Conservation (phyloP, 2,113 vertebrate species). For the Salminus brasiliensis region DNA sequence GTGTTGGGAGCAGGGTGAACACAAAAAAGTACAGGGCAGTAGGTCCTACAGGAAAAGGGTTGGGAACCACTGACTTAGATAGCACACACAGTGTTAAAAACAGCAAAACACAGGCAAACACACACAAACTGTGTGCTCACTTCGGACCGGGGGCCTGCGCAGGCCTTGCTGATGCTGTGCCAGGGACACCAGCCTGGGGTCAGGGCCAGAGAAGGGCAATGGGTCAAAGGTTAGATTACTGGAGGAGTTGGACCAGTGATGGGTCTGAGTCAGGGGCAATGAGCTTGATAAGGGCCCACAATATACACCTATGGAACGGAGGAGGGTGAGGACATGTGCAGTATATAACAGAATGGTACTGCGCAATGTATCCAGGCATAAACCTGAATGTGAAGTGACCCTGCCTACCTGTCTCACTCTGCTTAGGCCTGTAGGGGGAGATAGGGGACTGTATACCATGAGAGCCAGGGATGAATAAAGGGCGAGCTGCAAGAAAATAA, state of each 20-base stretch:
- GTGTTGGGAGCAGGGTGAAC: no score
- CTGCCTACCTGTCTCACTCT: conserved; percentile 55
- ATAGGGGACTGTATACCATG: conserved; percentile 71
- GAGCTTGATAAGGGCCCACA: conserved; percentile 74
- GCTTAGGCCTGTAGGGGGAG: conserved; percentile 64
- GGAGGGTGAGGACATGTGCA: conserved; percentile 32
- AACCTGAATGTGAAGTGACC: background rate
- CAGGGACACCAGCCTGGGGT: conserved; percentile 55
- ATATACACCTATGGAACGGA: conserved; percentile 60
- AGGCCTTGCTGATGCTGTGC: conserved; percentile 64
- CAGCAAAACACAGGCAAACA: conserved; percentile 14
- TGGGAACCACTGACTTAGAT: background rate
- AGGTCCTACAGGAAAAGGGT: no score
- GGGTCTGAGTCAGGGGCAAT: conserved; percentile 59
- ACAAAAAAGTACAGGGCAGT: no score
- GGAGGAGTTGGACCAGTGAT: conserved; percentile 2
- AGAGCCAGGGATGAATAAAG: conserved; percentile 62
- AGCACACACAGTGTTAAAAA: background rate
- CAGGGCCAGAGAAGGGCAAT: conserved; percentile 65
- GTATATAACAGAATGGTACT: background rate
- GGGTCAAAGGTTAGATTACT: conserved; percentile 63
- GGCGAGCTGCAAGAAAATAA: conserved; percentile 66
- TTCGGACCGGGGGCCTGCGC: conserved; percentile 65
- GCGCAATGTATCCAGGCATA: conserved; percentile 34
- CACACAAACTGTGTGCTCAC: conserved; percentile 58